Percentiles rank a stretch among this genome's conserved stretches.
These are phyloP conservation scores for Anas platyrhynchos DNA, from an alignment of 2,113 vertebrate genomes.

Conservation along the genomic window DNA sequence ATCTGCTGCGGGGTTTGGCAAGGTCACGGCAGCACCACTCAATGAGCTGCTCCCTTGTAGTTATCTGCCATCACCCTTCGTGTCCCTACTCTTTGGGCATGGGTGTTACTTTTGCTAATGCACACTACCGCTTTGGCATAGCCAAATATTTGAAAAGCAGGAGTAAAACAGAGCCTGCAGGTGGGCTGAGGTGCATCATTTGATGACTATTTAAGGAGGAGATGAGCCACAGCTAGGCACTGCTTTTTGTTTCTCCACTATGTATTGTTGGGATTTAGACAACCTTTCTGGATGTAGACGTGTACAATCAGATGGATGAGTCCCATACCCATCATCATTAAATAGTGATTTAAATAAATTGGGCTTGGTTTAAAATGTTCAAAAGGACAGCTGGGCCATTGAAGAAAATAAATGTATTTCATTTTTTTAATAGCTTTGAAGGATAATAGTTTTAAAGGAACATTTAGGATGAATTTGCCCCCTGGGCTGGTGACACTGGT, in stretches of 20 bases:
- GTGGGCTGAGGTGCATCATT: rapidly evolving
- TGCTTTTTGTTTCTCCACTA: rapidly evolving
- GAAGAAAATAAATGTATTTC: neutral
- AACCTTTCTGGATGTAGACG: rapidly evolving
- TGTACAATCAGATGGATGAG: neutral
- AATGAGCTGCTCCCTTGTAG: rapidly evolving
- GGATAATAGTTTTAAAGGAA: neutral
- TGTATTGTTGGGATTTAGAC: rapidly evolving
- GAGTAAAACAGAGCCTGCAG: neutral
- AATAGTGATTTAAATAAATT: neutral
- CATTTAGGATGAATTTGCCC: neutral
- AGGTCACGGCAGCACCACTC: rapidly evolving
- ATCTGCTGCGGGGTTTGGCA: rapidly evolving
- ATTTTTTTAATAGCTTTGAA: neutral
- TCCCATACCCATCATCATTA: neutral
- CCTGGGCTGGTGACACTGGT: neutral
- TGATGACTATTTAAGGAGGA: neutral
- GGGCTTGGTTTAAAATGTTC: neutral
- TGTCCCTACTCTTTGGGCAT: rapidly evolving
- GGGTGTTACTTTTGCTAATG: rapidly evolving
- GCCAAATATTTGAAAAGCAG: rapidly evolving
- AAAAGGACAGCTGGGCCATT: rapidly evolving
- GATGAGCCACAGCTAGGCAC: too few relatives aligned
- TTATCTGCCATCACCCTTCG: neutral
- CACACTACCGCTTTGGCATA: rapidly evolving